Evolutionary conservation across 2,888 invertebrate species (phyloP), one percentile per base, ranked within the genome.

Genomic region (Trypoxylon attenuatum): DNA sequence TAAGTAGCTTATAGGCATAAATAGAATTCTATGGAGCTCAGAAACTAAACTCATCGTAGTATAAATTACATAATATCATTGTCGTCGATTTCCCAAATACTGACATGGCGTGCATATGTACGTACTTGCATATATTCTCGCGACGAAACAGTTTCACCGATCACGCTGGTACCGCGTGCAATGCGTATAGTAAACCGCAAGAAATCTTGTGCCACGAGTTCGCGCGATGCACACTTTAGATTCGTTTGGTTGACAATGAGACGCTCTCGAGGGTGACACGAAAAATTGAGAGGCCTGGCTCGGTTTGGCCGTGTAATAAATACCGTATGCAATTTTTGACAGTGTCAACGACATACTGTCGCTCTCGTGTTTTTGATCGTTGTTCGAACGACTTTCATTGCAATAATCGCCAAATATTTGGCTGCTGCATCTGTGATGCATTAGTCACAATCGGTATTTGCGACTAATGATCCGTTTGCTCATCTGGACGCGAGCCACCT

Each of bases 301-400:
- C 21, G 1, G 33, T 19, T 21, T 39, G n/a, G 22, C 10, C 38
- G 27, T 15, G 33, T 13, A n/a, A 15, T 18, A 16, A 39, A 27
- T 39, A 19, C 16, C 22, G 5, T 27, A 25, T 13, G 52, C 21
- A 18, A 29, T 23, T 22, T 29, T 8, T 19, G 18, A 23, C 51
- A 61, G 59, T 64, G 58, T 68, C 67, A 68, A 68, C 67, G 67
- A 64, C 67, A 68, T 55, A 21, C 29, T n/a, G 46, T 19, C 25
- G 43, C 45, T 25, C 41, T n/a, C n/a, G n/a, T 13, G 13, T 42
- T 18, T 42, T 50, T 42, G 46, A 49, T 52, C 52, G 56, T 13
- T 6, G 13, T 15, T 29, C 45, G 49, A 33, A 49, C n/a, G 25
- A 42, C 52, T 54, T 52, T 59, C 64, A 19, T 52, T 25, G 29